These are phyloP conservation scores for Labrus mixtus DNA, from an alignment of 2,113 vertebrate genomes.

Conservation along the genomic window DNA sequence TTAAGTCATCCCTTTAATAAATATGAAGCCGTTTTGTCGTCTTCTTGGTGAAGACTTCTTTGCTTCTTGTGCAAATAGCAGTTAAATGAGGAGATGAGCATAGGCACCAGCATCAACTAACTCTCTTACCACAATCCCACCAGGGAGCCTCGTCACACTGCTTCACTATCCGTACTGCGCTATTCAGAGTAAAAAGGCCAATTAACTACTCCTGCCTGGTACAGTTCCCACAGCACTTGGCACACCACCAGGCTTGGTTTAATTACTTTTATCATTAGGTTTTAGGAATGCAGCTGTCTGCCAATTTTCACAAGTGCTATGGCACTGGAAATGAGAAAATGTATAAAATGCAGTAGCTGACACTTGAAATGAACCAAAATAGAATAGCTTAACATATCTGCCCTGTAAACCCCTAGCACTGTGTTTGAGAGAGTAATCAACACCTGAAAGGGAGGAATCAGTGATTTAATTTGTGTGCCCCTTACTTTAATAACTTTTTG, in stretches of 20 bases:
- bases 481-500: neutral
- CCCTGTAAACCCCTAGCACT: neutral
- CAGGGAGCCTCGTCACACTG: conserved; percentile 37
- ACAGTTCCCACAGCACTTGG: conserved; percentile 70
- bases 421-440: neutral
- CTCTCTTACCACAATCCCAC: conserved; percentile 42
- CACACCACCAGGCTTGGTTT: conserved; percentile 72
- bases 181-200: conserved; percentile 60
- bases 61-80: conserved; percentile 5
- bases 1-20: conserved; percentile 5
- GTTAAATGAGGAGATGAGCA: conserved; percentile 1
- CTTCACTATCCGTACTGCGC: conserved; percentile 49
- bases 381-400: neutral
- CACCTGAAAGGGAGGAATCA: neutral
- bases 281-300: conserved; percentile 43
- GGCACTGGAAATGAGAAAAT: neutral
- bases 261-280: conserved; percentile 63
- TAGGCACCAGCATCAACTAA: neutral
- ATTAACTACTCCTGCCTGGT: conserved; percentile 69
- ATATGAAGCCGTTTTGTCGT: neutral
- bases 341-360: neutral
- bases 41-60: neutral
- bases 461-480: neutral
- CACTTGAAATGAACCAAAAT: neutral
- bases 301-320: conserved; percentile 25